These are phyloP conservation scores for Lucilia sericata DNA, from an alignment of 1,140 invertebrate species.

Conservation along the genomic window DNA sequence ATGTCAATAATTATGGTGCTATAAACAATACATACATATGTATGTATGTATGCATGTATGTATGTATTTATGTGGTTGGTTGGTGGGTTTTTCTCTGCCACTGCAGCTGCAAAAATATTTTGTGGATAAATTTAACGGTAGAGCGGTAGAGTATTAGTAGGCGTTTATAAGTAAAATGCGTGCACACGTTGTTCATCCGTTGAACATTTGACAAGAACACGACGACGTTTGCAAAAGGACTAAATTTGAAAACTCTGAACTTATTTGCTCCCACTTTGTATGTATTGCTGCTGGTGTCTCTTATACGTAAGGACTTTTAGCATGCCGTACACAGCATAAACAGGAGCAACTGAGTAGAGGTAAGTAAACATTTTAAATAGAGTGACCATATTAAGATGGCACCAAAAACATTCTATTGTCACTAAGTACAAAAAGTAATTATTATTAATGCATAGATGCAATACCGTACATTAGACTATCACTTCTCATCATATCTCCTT, in stretches of 20 bases:
- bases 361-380: slow-evolving; percentile 1
- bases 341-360: slow-evolving; percentile 5
- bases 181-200: slow-evolving; percentile 39
- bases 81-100: neutral
- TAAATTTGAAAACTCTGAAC: slow-evolving; percentile 46
- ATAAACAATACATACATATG: no score
- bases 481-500: no score
- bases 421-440: no score
- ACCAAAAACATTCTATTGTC: no score
- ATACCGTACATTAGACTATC: no score
- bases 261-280: slow-evolving; percentile 40
- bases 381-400: neutral
- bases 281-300: slow-evolving; percentile 20
- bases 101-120: neutral
- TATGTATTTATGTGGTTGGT: neutral
- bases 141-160: neutral
- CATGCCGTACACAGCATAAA: neutral
- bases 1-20: neutral
- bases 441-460: no score
- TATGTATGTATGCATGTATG: neutral
- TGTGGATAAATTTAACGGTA: no score
- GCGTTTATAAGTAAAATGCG: neutral
- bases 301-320: slow-evolving; percentile 43
- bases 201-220: slow-evolving; percentile 48
- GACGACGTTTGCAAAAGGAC: slow-evolving; percentile 51